These are phyloP conservation scores for Temnothorax longispinosus DNA, from an alignment of 1,140 invertebrate genomes.

Conservation along the genomic window DNA sequence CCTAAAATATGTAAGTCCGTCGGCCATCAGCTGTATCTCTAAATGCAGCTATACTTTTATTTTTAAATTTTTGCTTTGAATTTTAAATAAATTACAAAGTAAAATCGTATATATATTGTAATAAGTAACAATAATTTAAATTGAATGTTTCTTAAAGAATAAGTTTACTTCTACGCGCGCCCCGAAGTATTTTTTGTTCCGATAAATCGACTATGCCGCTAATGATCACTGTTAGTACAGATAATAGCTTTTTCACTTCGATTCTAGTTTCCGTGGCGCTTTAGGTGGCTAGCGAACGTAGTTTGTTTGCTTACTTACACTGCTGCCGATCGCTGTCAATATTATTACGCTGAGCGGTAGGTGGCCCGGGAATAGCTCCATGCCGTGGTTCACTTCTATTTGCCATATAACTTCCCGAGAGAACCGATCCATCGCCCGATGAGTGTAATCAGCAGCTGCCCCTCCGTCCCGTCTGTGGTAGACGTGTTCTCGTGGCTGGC, in stretches of 20 bases:
- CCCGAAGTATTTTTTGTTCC: neutral
- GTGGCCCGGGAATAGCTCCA: slow-evolving; percentile 72
- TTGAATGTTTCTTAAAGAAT: neutral
- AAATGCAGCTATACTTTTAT: neutral
- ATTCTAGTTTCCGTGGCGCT: neutral
- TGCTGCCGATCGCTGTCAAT: slow-evolving; percentile 64
- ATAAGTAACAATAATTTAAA: neutral
- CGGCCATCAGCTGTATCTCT: neutral
- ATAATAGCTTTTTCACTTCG: neutral
- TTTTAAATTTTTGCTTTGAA: neutral
- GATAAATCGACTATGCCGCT: neutral
- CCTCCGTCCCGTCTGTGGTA: slow-evolving; percentile 36
- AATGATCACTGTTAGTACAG: neutral
- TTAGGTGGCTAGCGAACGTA: slow-evolving; percentile 16
- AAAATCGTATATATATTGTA: neutral
- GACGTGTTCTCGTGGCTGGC: slow-evolving; percentile 23
- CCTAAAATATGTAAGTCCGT: slow-evolving; percentile 51
- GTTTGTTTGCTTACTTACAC: slow-evolving; percentile 65
- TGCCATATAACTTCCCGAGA: slow-evolving; percentile 70
- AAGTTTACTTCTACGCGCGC: neutral
- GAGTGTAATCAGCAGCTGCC: slow-evolving; percentile 76
- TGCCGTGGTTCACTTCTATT: slow-evolving; percentile 59
- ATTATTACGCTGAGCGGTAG: slow-evolving; percentile 77
- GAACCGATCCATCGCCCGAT: slow-evolving; percentile 76
- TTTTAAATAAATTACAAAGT: neutral